A percentile compares a stretch with the other conserved stretches of the same genome.
Conservation (phyloP, 1,140 invertebrate species). For the Atta texana region DNA sequence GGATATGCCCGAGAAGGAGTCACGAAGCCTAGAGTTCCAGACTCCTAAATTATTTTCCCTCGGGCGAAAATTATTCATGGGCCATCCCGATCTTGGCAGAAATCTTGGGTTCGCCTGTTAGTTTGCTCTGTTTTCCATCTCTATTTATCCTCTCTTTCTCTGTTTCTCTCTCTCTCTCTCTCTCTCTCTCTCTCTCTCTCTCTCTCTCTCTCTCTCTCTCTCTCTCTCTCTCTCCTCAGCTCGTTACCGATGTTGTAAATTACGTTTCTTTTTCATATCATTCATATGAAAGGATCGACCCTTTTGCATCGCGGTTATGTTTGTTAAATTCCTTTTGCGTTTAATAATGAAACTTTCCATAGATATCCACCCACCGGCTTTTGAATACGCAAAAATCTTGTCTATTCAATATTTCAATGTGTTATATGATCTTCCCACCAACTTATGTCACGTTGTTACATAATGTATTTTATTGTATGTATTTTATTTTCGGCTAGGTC, state of each 20-base stretch:
- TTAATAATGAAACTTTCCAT: not conserved
- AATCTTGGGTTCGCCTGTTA: constrained; percentile 66
- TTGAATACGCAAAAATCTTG: not conserved
- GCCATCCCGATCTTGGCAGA: constrained; percentile 61
- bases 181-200: too few species aligned
- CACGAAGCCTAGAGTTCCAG: constrained; percentile 69
- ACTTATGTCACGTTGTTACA: not conserved
- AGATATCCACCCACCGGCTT: not conserved
- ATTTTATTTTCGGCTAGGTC: constrained; percentile 24
- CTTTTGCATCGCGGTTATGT: not conserved
- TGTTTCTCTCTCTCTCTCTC: constrained; percentile 4
- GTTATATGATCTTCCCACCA: not conserved
- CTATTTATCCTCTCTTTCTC: constrained; percentile 28
- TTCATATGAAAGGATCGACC: not conserved
- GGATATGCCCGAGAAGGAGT: constrained; percentile 67
- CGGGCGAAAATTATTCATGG: constrained; percentile 76
- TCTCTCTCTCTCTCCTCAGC: constrained; percentile 9
- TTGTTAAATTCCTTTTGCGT: not conserved
- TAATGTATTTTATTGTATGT: not conserved
- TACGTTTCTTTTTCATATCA: constrained; percentile 57
- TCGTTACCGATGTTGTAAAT: constrained; percentile 65
- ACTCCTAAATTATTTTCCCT: constrained; percentile 76
- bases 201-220: constrained; percentile 15
- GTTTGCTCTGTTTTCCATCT: constrained; percentile 44
- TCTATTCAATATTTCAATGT: constrained; percentile 51